These are phyloP conservation scores for Centropus unirufus DNA, from an alignment of 2,113 vertebrate genomes.

Conservation along the genomic window DNA sequence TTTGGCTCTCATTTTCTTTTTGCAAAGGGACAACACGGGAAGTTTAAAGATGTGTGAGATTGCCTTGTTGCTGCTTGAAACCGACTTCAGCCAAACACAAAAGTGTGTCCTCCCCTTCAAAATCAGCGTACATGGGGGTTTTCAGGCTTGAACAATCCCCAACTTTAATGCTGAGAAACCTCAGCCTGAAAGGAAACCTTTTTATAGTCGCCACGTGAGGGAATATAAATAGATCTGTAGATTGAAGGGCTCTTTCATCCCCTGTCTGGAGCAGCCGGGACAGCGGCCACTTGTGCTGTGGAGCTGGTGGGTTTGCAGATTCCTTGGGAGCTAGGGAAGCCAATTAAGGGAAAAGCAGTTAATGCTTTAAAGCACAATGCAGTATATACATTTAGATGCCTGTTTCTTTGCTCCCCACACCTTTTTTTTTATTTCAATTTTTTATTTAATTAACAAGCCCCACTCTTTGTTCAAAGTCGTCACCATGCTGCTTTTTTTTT, in stretches of 20 bases:
- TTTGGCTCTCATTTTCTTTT: neutral
- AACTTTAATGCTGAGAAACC: conserved; percentile 56
- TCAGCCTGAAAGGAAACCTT: conserved; percentile 60
- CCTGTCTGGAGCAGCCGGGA: neutral
- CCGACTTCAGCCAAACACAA: neutral
- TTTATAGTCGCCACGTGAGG: conserved; percentile 50
- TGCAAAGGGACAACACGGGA: rapidly evolving
- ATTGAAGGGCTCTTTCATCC: conserved; percentile 68
- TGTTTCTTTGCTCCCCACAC: neutral
- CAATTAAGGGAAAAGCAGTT: conserved; percentile 46
- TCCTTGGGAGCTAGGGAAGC: conserved; percentile 27
- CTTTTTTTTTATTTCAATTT: neutral
- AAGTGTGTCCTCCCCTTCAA: neutral
- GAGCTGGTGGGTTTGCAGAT: conserved; percentile 23
- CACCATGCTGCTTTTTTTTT: neutral
- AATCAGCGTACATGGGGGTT: neutral
- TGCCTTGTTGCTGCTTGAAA: neutral
- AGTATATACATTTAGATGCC: neutral
- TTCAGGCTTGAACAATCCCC: conserved; percentile 7
- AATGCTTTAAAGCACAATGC: neutral
- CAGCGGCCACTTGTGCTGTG: conserved; percentile 9
- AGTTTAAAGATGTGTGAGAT: neutral
- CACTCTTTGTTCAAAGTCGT: neutral
- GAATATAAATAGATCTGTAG: conserved; percentile 69
- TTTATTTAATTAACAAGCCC: neutral